Percentiles rank a stretch among this genome's conserved stretches.
Evolutionary conservation across 1,140 invertebrate species (phyloP).

Genomic region (Drosophila carrolli): DNA sequence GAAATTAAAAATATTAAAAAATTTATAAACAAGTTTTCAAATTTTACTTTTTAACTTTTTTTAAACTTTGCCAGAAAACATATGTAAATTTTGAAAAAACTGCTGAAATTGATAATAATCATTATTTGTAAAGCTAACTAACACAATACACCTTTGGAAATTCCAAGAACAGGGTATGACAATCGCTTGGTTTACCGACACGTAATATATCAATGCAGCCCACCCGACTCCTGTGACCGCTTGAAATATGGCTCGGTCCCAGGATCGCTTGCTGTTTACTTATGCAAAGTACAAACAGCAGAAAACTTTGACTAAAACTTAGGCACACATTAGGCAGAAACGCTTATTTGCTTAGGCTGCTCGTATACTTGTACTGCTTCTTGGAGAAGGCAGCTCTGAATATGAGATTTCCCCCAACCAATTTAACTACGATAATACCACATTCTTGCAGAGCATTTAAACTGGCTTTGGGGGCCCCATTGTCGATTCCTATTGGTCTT

Average conservation of each 20-base stretch:
- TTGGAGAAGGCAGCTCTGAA: not conserved
- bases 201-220: constrained; percentile 79
- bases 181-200: constrained; percentile 53
- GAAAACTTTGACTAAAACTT: constrained; percentile 53
- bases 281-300: constrained; percentile 52
- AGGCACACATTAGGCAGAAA: constrained; percentile 60
- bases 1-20: too few species aligned
- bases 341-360: constrained; percentile 68
- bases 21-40: too few species aligned
- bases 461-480: constrained; percentile 1
- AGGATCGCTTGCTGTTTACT: constrained; percentile 46
- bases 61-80: too few species aligned
- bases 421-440: not conserved
- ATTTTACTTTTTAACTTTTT: too few species aligned
- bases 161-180: constrained; percentile 14
- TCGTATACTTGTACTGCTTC: constrained; percentile 5
- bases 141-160: not conserved
- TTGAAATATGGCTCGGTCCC: constrained; percentile 65
- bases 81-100: too few species aligned
- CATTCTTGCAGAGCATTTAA: constrained; percentile 10
- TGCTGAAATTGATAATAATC: too few species aligned
- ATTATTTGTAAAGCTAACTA: too few species aligned
- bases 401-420: constrained; percentile 13
- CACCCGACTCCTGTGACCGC: constrained; percentile 28
- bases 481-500: constrained; percentile 48